phyloP scores from a whole-genome alignment of 2,888 invertebrate genomes.

The Prosapia bicincta region DNA sequence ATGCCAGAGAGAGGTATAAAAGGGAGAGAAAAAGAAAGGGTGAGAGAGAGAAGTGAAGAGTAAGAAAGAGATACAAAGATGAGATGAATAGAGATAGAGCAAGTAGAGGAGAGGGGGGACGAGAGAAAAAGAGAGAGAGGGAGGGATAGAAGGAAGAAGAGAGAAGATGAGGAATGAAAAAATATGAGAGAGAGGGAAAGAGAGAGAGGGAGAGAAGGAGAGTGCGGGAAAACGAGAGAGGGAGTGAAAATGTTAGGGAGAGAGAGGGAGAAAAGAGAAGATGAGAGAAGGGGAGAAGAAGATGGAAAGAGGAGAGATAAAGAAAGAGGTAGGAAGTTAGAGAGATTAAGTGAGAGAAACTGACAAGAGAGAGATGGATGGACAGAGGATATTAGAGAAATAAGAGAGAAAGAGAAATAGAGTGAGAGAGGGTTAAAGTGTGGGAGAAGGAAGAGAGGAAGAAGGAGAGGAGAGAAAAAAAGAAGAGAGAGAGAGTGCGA shows the following conservation, averaged over 20 bases:
- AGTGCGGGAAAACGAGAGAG: too few species aligned
- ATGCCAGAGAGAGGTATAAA: too few species aligned
- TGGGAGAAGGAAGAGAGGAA: not conserved
- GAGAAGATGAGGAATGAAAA: too few species aligned
- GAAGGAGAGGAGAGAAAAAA: not conserved
- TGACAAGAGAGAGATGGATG: constrained; percentile 13
- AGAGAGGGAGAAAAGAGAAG: not conserved
- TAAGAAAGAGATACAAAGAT: too few species aligned
- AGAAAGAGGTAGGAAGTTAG: constrained; percentile 29
- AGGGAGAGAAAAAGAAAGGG: too few species aligned
- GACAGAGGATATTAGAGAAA: constrained; percentile 34
- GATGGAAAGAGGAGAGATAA: constrained; percentile 4
- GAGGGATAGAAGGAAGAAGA: too few species aligned
- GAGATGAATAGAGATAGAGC: too few species aligned
- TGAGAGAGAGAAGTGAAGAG: too few species aligned
- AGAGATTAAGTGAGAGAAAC: constrained; percentile 29
- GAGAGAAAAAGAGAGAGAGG: too few species aligned
- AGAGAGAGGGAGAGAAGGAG: too few species aligned
- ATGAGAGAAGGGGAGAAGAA: not conserved
- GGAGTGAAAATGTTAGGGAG: not conserved
- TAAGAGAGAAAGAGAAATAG: constrained; percentile 41
- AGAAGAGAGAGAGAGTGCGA: not conserved
- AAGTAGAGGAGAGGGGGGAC: too few species aligned
- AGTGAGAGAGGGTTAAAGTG: constrained; percentile 41
- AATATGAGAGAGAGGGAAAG: too few species aligned